A percentile compares a stretch with the other conserved stretches of the same genome.
These are phyloP conservation scores for Brachymystax lenok DNA, from an alignment of 2,797 vertebrate genomes.

Conservation along the genomic window DNA sequence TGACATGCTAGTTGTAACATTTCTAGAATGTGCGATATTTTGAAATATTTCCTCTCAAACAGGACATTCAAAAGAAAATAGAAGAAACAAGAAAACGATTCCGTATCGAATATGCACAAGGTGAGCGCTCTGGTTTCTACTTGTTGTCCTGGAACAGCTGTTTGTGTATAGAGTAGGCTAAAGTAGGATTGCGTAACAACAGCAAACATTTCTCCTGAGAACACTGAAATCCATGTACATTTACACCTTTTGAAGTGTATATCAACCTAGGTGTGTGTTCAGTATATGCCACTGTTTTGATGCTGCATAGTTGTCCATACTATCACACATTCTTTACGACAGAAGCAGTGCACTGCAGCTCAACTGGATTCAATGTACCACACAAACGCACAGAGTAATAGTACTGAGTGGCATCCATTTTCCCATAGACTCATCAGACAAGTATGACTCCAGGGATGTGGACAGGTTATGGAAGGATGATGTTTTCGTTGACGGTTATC, in stretches of 20 bases:
- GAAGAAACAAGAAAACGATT: constrained; percentile 78
- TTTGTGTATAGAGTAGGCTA: too few relatives aligned
- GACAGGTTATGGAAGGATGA: constrained; percentile 83
- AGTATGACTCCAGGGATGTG: constrained; percentile 83
- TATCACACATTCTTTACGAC: neutral
- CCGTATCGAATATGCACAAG: constrained; percentile 76
- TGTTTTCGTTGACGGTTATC: constrained; percentile 77
- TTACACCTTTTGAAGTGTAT: too few relatives aligned
- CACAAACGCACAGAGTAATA: neutral
- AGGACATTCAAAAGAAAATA: constrained; percentile 75
- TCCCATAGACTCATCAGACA: constrained; percentile 73
- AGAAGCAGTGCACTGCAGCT: neutral
- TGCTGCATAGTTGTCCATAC: too few relatives aligned
- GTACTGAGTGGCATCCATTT: neutral
- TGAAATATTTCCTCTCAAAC: constrained; percentile 22
- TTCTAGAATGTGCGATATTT: neutral
- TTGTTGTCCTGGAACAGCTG: too few relatives aligned
- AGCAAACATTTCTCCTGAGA: too few relatives aligned
- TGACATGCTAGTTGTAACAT: neutral
- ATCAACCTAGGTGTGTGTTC: neutral
- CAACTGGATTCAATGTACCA: neutral
- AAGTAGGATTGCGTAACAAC: too few relatives aligned
- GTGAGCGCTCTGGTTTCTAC: constrained; percentile 53
- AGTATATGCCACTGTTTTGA: too few relatives aligned
- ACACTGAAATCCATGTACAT: too few relatives aligned